Evolutionary conservation across 2,888 invertebrate species (phyloP).

Genomic region (Eupeodes latifasciatus): DNA sequence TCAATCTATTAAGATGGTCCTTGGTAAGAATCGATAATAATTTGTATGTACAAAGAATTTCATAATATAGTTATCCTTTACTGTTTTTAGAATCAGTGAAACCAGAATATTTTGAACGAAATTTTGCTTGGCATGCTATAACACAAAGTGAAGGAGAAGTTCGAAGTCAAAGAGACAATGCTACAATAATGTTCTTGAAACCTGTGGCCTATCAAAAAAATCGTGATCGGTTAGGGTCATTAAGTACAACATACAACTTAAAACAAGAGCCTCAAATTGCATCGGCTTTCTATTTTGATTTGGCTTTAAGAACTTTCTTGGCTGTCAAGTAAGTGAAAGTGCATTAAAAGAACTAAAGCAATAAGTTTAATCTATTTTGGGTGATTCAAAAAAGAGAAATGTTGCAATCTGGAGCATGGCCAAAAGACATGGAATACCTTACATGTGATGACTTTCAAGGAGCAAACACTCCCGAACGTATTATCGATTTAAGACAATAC

Average conservation of each 20-base stretch:
- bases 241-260: slow-evolving; percentile 89
- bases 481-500: slow-evolving; percentile 89
- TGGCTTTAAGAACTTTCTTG: slow-evolving; percentile 89
- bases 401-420: slow-evolving; percentile 90
- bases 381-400: slow-evolving; percentile 86
- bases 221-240: slow-evolving; percentile 89
- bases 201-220: slow-evolving; percentile 89
- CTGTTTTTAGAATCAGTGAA: slow-evolving; percentile 86
- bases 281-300: slow-evolving; percentile 94
- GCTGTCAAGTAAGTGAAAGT: slow-evolving; percentile 87
- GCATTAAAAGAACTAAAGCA: too few species aligned
- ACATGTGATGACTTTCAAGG: slow-evolving; percentile 92
- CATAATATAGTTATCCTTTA: too few species aligned
- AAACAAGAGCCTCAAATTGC: slow-evolving; percentile 90
- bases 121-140: slow-evolving; percentile 94
- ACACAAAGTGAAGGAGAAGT: slow-evolving; percentile 91
- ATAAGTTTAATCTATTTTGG: background rate
- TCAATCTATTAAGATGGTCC: slow-evolving; percentile 88
- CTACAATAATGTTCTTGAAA: slow-evolving; percentile 90
- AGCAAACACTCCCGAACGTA: slow-evolving; percentile 89
- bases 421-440: slow-evolving; percentile 89
- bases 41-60: background rate
- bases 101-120: slow-evolving; percentile 91
- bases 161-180: slow-evolving; percentile 90
- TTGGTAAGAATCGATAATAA: slow-evolving; percentile 85